Base-by-base conservation (phyloP, 2,888 invertebrate genomes). In the Drosophila setosimentum region DNA sequence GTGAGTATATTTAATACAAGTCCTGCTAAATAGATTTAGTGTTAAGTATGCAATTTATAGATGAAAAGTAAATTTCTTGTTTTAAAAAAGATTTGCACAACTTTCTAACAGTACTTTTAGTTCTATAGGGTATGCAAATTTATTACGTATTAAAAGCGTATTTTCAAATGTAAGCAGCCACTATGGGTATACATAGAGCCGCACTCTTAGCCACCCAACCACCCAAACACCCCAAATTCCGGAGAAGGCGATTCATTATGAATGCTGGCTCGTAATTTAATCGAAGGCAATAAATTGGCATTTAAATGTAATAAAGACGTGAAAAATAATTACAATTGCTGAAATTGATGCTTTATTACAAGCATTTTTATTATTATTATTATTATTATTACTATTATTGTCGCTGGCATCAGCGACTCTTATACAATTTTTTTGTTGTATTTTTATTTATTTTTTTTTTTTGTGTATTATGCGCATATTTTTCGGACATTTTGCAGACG, bases 261-360 rank as follows among this genome's bases (percentile, higher is more conserved):
- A 59, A 82, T 77, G 71, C 76, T 64, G 55, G 66, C 74, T 71
- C 71, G 73, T 86, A 80, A 87, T 87, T 87, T 87, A 87, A 87
- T 87, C 90, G 87, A 86, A 78, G 78, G 87, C 90, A 88, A 87
- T 87, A 87, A 87, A 87, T 87, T 87, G 90, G 90, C 89, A 87
- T 87, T 87, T 87, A 86, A 87, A 90, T 87, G 89, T 88, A 86
- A 90, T 87, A 90, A 87, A 87, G 90, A 82, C 81, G 79, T 71
- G 82, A 65, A 83, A 88, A 88, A 90, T 83, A 88, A 88, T 87
- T 90, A 83, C 81, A 77, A 73, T 73, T 76, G 73, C 67, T 69
- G 57, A 67, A 73, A 62, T 60, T 70, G 55, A 59, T 60, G 81
- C 89, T 80, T 86, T 79, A 75, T 80, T 69, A 65, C 76, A 33